phyloP scores from a whole-genome alignment of 2,888 invertebrate species.

The Drosophila pseudotalamancana region DNA sequence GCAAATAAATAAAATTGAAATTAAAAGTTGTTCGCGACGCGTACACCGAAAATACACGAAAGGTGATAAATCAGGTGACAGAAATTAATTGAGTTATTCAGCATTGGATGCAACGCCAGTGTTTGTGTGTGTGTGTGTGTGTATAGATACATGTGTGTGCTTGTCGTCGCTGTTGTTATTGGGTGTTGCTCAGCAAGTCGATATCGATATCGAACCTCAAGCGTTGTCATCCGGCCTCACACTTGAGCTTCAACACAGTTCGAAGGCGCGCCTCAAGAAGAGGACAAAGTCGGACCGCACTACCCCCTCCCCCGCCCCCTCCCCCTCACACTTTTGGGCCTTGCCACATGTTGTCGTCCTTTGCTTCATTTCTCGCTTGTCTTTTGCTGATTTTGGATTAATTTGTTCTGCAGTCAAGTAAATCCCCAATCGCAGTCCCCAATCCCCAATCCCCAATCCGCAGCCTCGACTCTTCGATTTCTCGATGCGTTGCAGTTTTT shows the following conservation, averaged over 20 bases:
- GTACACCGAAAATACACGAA: constrained; percentile 78
- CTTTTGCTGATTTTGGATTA: constrained; percentile 82
- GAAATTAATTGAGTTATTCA: constrained; percentile 85
- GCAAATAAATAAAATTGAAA: constrained; percentile 78
- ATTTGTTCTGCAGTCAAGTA: constrained; percentile 79
- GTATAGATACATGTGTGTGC: constrained; percentile 48
- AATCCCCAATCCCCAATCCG: constrained; percentile 53
- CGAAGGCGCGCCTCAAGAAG: constrained; percentile 60
- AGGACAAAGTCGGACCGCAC: constrained; percentile 37
- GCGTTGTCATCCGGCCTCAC: constrained; percentile 64
- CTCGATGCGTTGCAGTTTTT: constrained; percentile 47
- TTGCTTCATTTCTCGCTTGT: constrained; percentile 63
- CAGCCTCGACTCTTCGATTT: constrained; percentile 40
- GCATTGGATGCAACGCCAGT: constrained; percentile 59
- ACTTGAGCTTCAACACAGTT: constrained; percentile 57
- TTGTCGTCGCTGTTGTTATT: constrained; percentile 78
- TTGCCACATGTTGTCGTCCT: constrained; percentile 40
- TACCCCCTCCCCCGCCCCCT: background rate
- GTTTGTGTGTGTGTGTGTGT: constrained; percentile 33
- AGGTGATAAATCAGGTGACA: constrained; percentile 85
- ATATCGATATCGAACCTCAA: constrained; percentile 69
- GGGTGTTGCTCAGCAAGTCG: constrained; percentile 55
- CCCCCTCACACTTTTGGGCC: background rate
- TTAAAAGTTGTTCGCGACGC: constrained; percentile 77
- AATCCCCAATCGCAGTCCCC: constrained; percentile 66